These are phyloP conservation scores for Willowsia nigromaculata DNA, from an alignment of 2,888 invertebrate genomes.

Conservation along the genomic window DNA sequence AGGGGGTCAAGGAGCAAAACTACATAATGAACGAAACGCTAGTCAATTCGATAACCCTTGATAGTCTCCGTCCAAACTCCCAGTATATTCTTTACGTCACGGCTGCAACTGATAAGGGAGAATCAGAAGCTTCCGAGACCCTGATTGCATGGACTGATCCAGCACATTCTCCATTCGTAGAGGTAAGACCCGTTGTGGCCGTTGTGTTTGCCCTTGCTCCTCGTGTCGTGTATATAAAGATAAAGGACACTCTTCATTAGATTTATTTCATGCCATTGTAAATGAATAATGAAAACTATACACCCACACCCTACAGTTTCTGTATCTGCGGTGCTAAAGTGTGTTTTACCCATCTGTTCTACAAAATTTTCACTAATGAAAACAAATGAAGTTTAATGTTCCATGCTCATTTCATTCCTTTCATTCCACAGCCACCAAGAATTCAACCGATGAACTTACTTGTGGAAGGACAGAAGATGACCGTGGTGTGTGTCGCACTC, in stretches of 20 bases:
- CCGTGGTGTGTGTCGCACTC: slow-evolving; percentile 83
- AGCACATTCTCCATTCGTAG: slow-evolving; percentile 91
- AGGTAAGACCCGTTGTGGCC: slow-evolving; percentile 82
- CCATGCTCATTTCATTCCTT: slow-evolving; percentile 9
- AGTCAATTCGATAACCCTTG: slow-evolving; percentile 87
- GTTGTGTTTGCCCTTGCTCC: background rate
- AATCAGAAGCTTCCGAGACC: slow-evolving; percentile 90
- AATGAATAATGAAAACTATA: slow-evolving; percentile 55
- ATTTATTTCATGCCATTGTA: slow-evolving; percentile 7
- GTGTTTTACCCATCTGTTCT: background rate
- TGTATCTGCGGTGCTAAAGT: background rate
- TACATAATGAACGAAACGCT: slow-evolving; percentile 84
- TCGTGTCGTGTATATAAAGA: background rate
- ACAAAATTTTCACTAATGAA: slow-evolving; percentile 49
- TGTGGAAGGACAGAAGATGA: slow-evolving; percentile 92
- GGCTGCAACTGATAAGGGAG: slow-evolving; percentile 84
- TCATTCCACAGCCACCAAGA: slow-evolving; percentile 87
- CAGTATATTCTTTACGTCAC: slow-evolving; percentile 90
- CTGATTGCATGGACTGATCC: slow-evolving; percentile 93
- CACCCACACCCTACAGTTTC: background rate
- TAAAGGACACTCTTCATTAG: slow-evolving; percentile 16
- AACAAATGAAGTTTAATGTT: slow-evolving; percentile 62
- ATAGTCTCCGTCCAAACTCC: slow-evolving; percentile 88
- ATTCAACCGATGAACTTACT: slow-evolving; percentile 91
- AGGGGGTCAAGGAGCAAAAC: slow-evolving; percentile 84